phyloP scores from a whole-genome alignment of 2,888 invertebrate genomes.

The Tortrix viridana region DNA sequence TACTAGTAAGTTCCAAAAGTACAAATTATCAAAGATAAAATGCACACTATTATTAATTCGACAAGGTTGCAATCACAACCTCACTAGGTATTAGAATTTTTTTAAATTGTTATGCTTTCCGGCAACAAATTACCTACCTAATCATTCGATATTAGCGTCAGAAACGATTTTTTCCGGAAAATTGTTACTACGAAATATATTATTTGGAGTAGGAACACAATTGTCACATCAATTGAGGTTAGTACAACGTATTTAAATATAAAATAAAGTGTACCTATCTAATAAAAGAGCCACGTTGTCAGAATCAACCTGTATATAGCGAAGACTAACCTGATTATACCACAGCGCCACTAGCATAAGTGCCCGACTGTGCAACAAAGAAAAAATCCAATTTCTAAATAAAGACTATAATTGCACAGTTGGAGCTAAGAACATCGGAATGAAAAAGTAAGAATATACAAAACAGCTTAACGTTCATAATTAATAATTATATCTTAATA shows the following conservation, averaged over 20 bases:
- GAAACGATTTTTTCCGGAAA: neutral
- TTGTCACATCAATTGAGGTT: slow-evolving; percentile 6
- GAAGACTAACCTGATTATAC: slow-evolving; percentile 46
- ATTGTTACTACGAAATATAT: neutral
- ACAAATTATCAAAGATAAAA: too few species aligned
- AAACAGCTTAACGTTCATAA: slow-evolving; percentile 56
- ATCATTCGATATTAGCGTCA: neutral
- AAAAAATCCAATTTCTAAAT: neutral
- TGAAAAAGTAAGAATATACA: slow-evolving; percentile 63
- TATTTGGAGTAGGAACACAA: slow-evolving; percentile 13
- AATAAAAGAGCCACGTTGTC: slow-evolving; percentile 43
- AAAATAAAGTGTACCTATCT: slow-evolving; percentile 16
- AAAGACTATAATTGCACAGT: slow-evolving; percentile 35
- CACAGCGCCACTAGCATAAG: slow-evolving; percentile 16
- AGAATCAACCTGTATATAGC: slow-evolving; percentile 54
- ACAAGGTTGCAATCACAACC: neutral
- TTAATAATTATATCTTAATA: slow-evolving; percentile 45
- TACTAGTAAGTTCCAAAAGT: too few species aligned
- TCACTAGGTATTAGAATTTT: neutral
- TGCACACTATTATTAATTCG: too few species aligned
- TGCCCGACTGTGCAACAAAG: slow-evolving; percentile 14
- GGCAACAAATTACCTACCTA: slow-evolving; percentile 1
- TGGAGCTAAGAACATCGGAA: slow-evolving; percentile 58
- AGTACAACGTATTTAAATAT: neutral
- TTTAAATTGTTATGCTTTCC: neutral